Percentiles rank a stretch among this genome's conserved stretches.
Evolutionary conservation across 2,113 vertebrate species (phyloP).

Genomic region (Pyrgilauda ruficollis): DNA sequence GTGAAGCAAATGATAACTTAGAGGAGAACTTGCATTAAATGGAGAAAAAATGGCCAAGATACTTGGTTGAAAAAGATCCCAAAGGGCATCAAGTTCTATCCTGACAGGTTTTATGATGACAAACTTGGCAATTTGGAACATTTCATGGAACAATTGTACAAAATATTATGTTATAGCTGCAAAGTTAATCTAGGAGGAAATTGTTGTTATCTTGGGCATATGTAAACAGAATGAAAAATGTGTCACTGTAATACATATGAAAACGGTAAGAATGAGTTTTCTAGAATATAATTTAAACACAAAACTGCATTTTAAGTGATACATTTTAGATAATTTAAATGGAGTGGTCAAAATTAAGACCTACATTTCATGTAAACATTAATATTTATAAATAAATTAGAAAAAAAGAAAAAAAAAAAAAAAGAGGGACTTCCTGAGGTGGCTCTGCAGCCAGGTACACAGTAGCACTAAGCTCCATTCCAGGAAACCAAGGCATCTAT

Average conservation of each 20-base stretch:
- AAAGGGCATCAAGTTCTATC: conserved; percentile 3
- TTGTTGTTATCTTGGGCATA: not conserved
- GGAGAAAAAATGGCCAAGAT: not conserved
- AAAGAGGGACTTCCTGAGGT: conserved; percentile 72
- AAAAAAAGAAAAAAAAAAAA: not conserved
- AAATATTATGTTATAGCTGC: not conserved
- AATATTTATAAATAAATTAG: conserved; percentile 74
- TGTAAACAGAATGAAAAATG: not conserved
- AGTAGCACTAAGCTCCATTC: conserved; percentile 72
- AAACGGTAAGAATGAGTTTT: conserved; percentile 21
- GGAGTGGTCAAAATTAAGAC: conserved; percentile 69
- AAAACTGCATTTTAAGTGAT: conserved; percentile 25
- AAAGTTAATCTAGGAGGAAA: conserved; percentile 12
- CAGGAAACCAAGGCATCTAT: conserved; percentile 70
- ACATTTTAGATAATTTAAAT: conserved; percentile 62
- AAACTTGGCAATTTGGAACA: conserved; percentile 65
- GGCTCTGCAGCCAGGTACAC: conserved; percentile 67
- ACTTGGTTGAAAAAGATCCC: not conserved
- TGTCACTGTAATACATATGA: not conserved
- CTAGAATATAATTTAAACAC: conserved; percentile 54
- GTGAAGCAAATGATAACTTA: not conserved
- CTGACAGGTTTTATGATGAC: conserved; percentile 1
- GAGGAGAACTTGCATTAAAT: not conserved
- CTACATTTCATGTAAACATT: conserved; percentile 72
- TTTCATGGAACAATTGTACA: not conserved